phyloP scores from a whole-genome alignment of 2,888 invertebrate genomes.

The Liopterus haemorrhoidalis region DNA sequence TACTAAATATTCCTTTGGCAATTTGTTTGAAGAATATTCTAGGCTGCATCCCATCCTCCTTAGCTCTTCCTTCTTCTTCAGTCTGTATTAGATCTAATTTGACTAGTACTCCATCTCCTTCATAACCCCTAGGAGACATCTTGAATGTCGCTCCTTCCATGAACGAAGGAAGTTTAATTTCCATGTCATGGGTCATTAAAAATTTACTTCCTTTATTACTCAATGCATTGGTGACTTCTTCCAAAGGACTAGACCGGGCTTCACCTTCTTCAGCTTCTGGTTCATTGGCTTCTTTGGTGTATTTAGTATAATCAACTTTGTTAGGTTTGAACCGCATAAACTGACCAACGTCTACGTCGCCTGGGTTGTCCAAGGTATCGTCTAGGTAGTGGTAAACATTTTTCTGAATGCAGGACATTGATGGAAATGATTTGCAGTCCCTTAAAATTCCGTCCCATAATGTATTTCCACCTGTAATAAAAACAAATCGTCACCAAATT shows the following conservation, averaged over 20 bases:
- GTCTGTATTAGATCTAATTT: constrained; percentile 65
- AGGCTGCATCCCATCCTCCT: constrained; percentile 43
- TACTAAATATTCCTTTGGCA: too few species aligned
- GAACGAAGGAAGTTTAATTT: constrained; percentile 62
- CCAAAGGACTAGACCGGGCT: constrained; percentile 53
- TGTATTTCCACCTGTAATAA: constrained; percentile 51
- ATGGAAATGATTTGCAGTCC: constrained; percentile 62
- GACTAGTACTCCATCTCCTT: constrained; percentile 66
- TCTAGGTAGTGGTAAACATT: constrained; percentile 70
- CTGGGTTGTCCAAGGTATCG: constrained; percentile 56
- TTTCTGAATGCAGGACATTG: constrained; percentile 69
- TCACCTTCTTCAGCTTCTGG: constrained; percentile 42
- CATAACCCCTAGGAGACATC: constrained; percentile 67
- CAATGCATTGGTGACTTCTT: constrained; percentile 67
- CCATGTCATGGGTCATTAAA: constrained; percentile 70
- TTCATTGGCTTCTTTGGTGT: constrained; percentile 50
- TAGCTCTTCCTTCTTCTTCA: constrained; percentile 36
- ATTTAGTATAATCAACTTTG: constrained; percentile 54
- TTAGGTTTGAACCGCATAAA: constrained; percentile 61
- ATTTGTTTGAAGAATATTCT: constrained; percentile 65
- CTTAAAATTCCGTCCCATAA: constrained; percentile 69
- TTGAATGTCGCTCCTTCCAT: constrained; percentile 69
- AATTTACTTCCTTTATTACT: constrained; percentile 67
- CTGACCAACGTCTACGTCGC: constrained; percentile 61
- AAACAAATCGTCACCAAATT: too few species aligned